phyloP scores from a whole-genome alignment of 2,888 invertebrate species.

The Melanostoma scalare region DNA sequence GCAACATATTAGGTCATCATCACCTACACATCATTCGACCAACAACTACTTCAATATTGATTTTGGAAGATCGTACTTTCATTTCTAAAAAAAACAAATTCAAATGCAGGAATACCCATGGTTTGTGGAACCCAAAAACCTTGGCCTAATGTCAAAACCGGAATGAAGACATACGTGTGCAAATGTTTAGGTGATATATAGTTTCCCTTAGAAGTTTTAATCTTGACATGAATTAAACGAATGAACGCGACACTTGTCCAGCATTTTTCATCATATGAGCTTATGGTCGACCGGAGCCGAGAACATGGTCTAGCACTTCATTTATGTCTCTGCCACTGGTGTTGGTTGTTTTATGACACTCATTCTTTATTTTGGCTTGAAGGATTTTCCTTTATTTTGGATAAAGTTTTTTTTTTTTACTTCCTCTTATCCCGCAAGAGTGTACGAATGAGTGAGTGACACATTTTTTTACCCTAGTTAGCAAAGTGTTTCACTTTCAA shows the following conservation, averaged over 20 bases:
- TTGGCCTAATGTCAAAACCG: background rate
- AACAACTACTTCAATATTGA: no score
- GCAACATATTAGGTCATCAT: no score
- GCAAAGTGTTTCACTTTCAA: constrained; percentile 11
- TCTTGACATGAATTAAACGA: constrained; percentile 32
- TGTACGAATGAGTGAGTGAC: constrained; percentile 19
- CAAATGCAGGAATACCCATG: no score
- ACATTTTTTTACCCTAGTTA: constrained; percentile 14
- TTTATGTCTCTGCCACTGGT: constrained; percentile 17
- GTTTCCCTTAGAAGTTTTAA: constrained; percentile 35
- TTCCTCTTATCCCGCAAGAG: background rate
- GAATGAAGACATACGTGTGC: background rate
- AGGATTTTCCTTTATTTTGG: constrained; percentile 31
- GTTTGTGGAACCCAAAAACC: background rate
- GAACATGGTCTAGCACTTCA: constrained; percentile 23
- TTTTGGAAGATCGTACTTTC: no score
- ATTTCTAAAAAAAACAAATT: no score
- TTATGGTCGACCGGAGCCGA: constrained; percentile 2
- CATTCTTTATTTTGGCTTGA: constrained; percentile 25
- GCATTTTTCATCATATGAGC: constrained; percentile 5
- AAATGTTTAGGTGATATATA: constrained; percentile 34
- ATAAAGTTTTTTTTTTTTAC: constrained; percentile 18
- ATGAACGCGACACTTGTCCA: constrained; percentile 43
- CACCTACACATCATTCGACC: no score
- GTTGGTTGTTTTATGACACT: background rate